phyloP scores from a whole-genome alignment of 2,113 vertebrate species.

The Phalacrocorax carbo region DNA sequence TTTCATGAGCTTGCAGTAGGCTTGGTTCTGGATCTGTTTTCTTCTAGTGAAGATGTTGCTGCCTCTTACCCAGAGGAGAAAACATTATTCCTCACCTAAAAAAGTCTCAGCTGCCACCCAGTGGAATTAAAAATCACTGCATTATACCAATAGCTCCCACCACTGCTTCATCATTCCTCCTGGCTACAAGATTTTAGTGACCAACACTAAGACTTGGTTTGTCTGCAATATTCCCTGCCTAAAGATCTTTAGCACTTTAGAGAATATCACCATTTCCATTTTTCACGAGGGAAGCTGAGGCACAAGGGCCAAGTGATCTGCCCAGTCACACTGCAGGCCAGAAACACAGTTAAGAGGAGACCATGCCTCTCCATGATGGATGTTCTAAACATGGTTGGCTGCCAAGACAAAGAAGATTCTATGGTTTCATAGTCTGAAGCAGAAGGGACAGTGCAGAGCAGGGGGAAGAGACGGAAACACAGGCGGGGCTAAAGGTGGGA shows the following conservation, averaged over 20 bases:
- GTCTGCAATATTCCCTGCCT: neutral
- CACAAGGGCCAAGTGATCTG: neutral
- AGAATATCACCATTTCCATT: neutral
- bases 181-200: neutral
- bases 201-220: neutral
- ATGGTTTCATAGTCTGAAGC: neutral
- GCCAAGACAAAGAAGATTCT: neutral
- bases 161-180: neutral
- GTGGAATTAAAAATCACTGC: conserved; percentile 39
- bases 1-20: neutral
- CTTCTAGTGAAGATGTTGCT: neutral
- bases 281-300: neutral
- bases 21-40: neutral
- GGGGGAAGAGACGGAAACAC: neutral
- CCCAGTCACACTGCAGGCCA: neutral
- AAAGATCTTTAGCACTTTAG: neutral
- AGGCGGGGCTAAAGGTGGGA: neutral
- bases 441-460: neutral
- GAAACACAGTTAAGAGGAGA: neutral
- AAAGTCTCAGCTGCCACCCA: conserved; percentile 63
- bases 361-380: neutral
- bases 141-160: neutral
- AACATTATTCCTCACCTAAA: neutral
- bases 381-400: neutral
- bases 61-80: neutral